phyloP scores from a whole-genome alignment of 2,888 invertebrate species.

The Patella caerulea region DNA sequence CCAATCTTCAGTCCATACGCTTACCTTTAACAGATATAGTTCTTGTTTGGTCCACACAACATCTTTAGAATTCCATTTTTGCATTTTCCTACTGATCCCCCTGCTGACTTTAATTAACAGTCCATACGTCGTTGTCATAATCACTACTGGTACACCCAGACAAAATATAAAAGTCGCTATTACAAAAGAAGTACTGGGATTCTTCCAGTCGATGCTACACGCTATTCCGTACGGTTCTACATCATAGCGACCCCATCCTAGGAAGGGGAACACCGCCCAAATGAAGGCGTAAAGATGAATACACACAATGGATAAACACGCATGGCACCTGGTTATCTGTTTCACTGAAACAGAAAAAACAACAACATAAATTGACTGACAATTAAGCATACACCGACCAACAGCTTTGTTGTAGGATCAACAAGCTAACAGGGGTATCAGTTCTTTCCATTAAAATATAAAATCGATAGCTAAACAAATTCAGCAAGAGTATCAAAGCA shows the following conservation, averaged over 20 bases:
- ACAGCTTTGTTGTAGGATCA: no score
- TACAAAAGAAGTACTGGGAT: constrained; percentile 35
- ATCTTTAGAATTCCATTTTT: constrained; percentile 4
- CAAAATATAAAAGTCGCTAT: constrained; percentile 37
- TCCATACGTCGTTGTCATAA: constrained; percentile 38
- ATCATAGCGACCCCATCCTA: constrained; percentile 46
- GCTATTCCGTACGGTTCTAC: constrained; percentile 39
- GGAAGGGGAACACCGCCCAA: constrained; percentile 40
- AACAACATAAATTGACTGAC: neutral
- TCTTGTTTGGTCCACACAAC: constrained; percentile 12
- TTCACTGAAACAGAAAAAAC: neutral
- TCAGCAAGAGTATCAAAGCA: no score
- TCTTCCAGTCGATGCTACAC: constrained; percentile 42
- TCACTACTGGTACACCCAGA: constrained; percentile 29
- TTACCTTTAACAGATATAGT: constrained; percentile 15
- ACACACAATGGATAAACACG: neutral
- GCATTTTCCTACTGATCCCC: constrained; percentile 10
- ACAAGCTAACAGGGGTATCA: no score
- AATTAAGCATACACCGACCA: no score
- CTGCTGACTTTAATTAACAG: constrained; percentile 19
- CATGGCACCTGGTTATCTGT: no score
- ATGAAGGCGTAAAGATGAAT: constrained; percentile 32
- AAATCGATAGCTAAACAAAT: no score
- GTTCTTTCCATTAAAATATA: no score
- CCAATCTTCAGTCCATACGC: neutral